Conservation (phyloP, 2,797 vertebrate genomes). For the Pseudochromis fuscus region DNA sequence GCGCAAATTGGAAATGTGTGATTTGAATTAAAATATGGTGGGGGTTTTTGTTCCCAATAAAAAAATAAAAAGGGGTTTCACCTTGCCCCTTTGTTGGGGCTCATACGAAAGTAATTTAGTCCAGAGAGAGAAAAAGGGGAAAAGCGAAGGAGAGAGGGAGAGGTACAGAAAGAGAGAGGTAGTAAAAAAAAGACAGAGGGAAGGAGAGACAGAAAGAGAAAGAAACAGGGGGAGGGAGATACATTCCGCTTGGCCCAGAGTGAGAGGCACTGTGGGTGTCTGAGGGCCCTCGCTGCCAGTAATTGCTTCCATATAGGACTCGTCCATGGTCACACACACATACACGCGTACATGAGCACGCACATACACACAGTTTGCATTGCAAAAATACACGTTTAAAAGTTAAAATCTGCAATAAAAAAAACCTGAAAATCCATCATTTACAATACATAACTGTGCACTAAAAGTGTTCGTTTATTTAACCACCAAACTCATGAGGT, state of each 20-base stretch:
- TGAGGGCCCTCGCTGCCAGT: constrained; percentile 89
- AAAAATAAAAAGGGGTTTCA: constrained; percentile 82
- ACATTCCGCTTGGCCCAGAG: constrained; percentile 88
- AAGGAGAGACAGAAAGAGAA: constrained; percentile 71
- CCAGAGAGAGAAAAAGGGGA: constrained; percentile 77
- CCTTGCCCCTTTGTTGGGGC: constrained; percentile 85
- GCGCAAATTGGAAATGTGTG: constrained; percentile 88
- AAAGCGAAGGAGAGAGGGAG: constrained; percentile 48
- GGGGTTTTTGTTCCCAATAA: constrained; percentile 85
- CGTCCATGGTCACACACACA: constrained; percentile 68
- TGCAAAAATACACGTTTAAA: constrained; percentile 54
- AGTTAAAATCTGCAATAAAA: constrained; percentile 33
- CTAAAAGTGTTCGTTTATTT: constrained; percentile 36
- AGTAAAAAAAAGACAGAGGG: constrained; percentile 69
- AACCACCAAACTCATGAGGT: constrained; percentile 16
- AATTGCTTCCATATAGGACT: constrained; percentile 96
- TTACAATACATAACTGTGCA: constrained; percentile 24
- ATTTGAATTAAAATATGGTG: constrained; percentile 89
- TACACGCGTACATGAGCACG: constrained; percentile 23
- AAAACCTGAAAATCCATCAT: constrained; percentile 19
- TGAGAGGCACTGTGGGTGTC: constrained; percentile 89
- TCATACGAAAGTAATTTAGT: constrained; percentile 93
- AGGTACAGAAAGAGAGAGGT: constrained; percentile 50
- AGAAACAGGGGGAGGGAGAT: constrained; percentile 76
- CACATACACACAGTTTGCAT: constrained; percentile 29